Percentiles rank a stretch among this genome's conserved stretches.
phyloP scores from a whole-genome alignment of 2,797 vertebrate species.

The Anguilla anguilla region DNA sequence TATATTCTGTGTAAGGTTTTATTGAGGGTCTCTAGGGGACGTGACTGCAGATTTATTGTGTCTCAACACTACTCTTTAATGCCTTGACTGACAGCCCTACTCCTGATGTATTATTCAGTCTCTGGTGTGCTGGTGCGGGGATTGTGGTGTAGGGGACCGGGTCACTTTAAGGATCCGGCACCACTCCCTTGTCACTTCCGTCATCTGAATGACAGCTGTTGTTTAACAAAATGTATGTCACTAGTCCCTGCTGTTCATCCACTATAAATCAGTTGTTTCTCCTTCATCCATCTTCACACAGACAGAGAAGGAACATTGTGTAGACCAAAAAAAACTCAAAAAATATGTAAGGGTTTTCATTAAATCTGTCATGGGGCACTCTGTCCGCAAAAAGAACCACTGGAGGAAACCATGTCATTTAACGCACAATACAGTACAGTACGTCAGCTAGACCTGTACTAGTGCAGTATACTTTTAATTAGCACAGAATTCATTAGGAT shows the following conservation, averaged over 20 bases:
- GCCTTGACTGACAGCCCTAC: background rate
- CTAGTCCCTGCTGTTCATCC: background rate
- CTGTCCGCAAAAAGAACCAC: background rate
- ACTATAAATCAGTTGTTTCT: background rate
- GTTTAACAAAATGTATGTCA: slow-evolving; percentile 5
- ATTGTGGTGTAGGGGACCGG: background rate
- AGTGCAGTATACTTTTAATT: background rate
- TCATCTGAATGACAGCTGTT: background rate
- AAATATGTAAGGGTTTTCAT: background rate
- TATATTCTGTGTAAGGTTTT: background rate
- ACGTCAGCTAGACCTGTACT: background rate
- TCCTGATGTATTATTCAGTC: background rate
- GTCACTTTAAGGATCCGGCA: background rate
- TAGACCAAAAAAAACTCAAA: background rate
- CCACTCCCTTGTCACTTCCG: background rate
- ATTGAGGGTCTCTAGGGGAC: background rate
- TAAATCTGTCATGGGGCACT: background rate
- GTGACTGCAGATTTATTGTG: background rate
- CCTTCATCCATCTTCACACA: slow-evolving; percentile 19
- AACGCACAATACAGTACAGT: background rate
- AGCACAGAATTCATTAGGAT: background rate
- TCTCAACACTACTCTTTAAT: background rate
- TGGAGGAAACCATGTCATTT: background rate
- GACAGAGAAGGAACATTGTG: background rate
- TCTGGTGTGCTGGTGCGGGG: background rate